phyloP scores from a whole-genome alignment of 2,113 vertebrate genomes.

The Brachionichthys hirsutus region DNA sequence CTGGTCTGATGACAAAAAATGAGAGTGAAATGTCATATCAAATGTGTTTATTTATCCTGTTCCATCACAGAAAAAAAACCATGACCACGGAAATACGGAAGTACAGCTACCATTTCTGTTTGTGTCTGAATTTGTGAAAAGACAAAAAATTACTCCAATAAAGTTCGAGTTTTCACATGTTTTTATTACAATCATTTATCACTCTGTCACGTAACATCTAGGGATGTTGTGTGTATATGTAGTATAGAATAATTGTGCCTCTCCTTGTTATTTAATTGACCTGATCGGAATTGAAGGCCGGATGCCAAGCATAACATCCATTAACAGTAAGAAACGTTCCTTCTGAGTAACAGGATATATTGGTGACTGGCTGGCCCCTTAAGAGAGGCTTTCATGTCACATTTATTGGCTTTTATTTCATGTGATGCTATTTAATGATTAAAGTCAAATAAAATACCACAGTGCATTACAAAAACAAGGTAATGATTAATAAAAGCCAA shows the following conservation, averaged over 20 bases:
- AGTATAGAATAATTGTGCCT: not conserved
- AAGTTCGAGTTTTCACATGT: not conserved
- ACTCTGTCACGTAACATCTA: not conserved
- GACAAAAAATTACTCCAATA: too few relatives aligned
- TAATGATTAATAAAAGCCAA: not conserved
- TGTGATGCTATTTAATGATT: not conserved
- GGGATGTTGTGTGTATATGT: not conserved
- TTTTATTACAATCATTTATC: not conserved
- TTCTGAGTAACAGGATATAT: too few relatives aligned
- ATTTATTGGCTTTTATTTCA: not conserved
- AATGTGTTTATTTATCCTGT: not conserved
- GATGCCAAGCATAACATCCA: conserved; percentile 59
- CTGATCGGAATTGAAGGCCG: not conserved
- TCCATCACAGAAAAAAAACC: not conserved
- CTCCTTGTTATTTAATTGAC: not conserved
- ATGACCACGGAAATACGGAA: not conserved
- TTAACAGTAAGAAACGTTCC: too few relatives aligned
- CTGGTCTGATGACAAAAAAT: conserved; percentile 86
- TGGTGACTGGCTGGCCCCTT: too few relatives aligned
- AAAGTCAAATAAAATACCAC: not conserved
- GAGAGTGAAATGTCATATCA: conserved; percentile 9
- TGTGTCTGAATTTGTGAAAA: too few relatives aligned
- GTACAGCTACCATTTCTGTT: not conserved
- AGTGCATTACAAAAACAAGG: not conserved
- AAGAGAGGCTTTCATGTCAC: not conserved